Evolutionary conservation across 2,888 invertebrate species (phyloP).

Genomic region (Willowsia nigromaculata): DNA sequence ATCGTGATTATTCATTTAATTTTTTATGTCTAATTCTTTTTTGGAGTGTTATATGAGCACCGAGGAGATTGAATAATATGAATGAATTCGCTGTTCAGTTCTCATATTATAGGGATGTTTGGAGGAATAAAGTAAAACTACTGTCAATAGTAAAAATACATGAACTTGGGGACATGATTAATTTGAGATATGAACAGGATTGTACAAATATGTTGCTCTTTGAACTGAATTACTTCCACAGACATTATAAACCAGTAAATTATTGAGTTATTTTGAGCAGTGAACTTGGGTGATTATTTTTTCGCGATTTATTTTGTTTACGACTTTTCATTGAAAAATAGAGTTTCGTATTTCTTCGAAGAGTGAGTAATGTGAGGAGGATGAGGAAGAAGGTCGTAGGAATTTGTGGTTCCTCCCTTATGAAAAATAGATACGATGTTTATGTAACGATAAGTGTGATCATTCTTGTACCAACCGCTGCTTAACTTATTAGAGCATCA

Average conservation of each 20-base stretch:
- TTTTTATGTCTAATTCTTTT: background rate
- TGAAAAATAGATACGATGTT: background rate
- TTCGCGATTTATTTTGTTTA: background rate
- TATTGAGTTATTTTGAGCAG: no score
- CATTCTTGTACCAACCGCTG: slow-evolving; percentile 24
- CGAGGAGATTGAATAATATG: no score
- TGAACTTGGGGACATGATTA: background rate
- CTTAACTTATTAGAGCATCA: background rate
- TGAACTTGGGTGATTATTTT: slow-evolving; percentile 8
- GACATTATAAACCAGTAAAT: background rate
- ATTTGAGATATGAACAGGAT: background rate
- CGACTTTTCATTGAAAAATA: slow-evolving; percentile 1
- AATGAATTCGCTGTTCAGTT: no score
- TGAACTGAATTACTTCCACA: background rate
- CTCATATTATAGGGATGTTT: no score
- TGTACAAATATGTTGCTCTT: background rate
- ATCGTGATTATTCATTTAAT: background rate
- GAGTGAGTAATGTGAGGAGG: background rate
- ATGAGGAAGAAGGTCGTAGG: slow-evolving; percentile 4
- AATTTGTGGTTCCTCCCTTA: slow-evolving; percentile 12
- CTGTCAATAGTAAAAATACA: background rate
- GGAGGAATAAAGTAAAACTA: background rate
- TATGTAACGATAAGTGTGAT: background rate
- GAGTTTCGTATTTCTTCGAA: background rate
- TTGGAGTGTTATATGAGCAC: no score